Conservation (phyloP, 2,797 vertebrate species). For the Staurois parvus region DNA sequence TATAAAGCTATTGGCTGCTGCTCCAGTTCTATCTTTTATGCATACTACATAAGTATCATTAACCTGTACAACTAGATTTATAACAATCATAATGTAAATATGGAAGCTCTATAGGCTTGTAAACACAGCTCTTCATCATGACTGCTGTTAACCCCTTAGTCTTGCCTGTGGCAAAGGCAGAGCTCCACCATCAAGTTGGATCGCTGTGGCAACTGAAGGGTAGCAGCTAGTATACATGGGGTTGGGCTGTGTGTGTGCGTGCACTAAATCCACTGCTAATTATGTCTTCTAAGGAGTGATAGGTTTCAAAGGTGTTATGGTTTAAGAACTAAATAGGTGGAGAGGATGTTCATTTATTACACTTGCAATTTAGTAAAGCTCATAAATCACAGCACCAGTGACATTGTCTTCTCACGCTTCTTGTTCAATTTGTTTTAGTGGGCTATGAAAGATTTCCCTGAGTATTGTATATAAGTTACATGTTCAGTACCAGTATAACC, state of each 20-base stretch:
- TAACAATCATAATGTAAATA: slow-evolving; percentile 63
- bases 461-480: not conserved
- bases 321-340: slow-evolving; percentile 53
- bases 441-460: not conserved
- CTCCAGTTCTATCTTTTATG: slow-evolving; percentile 65
- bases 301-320: slow-evolving; percentile 57
- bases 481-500: not conserved
- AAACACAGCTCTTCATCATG: slow-evolving; percentile 27
- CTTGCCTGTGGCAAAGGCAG: not conserved
- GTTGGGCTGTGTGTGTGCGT: slow-evolving; percentile 53
- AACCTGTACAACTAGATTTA: slow-evolving; percentile 60
- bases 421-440: not conserved
- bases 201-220: slow-evolving; percentile 9
- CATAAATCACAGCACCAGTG: slow-evolving; percentile 43
- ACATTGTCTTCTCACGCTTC: slow-evolving; percentile 50
- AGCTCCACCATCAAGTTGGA: not conserved
- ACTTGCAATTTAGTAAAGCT: slow-evolving; percentile 55
- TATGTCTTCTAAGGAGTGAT: slow-evolving; percentile 53
- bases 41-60: slow-evolving; percentile 60
- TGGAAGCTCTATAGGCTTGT: slow-evolving; percentile 34
- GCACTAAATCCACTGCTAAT: slow-evolving; percentile 57
- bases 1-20: slow-evolving; percentile 68
- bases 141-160: slow-evolving; percentile 32
- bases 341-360: slow-evolving; percentile 49
- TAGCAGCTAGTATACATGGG: slow-evolving; percentile 20